phyloP scores from a whole-genome alignment of 2,113 vertebrate genomes.

The Poeciliopsis prolifica region DNA sequence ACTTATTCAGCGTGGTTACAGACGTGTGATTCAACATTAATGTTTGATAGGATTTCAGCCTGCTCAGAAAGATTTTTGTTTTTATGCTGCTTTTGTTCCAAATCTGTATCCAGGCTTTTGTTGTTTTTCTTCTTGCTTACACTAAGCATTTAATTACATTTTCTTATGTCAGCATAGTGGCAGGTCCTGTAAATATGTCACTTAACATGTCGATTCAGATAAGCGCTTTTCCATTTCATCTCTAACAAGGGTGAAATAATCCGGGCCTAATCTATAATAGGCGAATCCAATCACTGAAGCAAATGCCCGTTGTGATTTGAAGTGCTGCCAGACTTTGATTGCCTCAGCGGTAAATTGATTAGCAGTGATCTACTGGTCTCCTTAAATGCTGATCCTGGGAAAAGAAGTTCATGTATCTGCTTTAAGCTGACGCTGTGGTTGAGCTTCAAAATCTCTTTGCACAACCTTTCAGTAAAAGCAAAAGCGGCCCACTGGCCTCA shows the following conservation, averaged over 20 bases:
- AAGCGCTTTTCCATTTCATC: constrained; percentile 66
- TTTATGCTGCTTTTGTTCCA: constrained; percentile 8
- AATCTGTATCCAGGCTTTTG: constrained; percentile 1
- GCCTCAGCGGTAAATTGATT: constrained; percentile 68
- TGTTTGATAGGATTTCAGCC: background rate
- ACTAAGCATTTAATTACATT: constrained; percentile 34
- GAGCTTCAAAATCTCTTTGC: constrained; percentile 6
- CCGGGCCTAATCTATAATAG: constrained; percentile 66
- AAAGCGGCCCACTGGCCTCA: constrained; percentile 8
- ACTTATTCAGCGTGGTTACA: background rate
- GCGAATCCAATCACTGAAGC: constrained; percentile 64
- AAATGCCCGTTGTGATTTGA: constrained; percentile 57
- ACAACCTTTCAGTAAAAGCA: constrained; percentile 1
- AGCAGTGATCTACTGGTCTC: constrained; percentile 62
- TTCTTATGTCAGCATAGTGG: constrained; percentile 28
- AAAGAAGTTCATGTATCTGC: constrained; percentile 41
- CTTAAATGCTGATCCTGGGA: constrained; percentile 63
- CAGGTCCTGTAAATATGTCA: constrained; percentile 56
- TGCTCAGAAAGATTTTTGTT: constrained; percentile 6
- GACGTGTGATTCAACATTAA: constrained; percentile 9
- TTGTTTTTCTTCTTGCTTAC: constrained; percentile 5
- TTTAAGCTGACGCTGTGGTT: constrained; percentile 34
- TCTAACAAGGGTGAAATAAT: constrained; percentile 68
- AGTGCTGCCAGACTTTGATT: constrained; percentile 64
- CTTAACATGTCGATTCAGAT: constrained; percentile 54